phyloP scores from a whole-genome alignment of 1,140 invertebrate species.

The Parapsyche elsis region DNA sequence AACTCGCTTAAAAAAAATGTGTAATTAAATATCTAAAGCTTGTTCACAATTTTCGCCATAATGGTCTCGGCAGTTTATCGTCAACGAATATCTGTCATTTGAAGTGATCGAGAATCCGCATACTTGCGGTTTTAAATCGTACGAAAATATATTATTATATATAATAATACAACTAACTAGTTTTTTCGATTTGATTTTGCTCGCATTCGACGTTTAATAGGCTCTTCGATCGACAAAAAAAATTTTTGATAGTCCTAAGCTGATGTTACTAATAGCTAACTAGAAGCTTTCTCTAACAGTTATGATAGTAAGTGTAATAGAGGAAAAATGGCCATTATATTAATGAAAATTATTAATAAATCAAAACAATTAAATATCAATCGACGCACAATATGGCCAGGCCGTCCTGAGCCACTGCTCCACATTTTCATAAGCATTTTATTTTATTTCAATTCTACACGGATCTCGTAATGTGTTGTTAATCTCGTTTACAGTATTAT shows the following conservation, averaged over 20 bases:
- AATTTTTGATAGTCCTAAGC: constrained; percentile 36
- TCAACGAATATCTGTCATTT: too few relatives aligned
- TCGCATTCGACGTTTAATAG: not conserved
- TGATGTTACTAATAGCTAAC: constrained; percentile 35
- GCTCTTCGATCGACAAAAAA: not conserved
- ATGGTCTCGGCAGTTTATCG: too few relatives aligned
- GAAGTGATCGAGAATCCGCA: not conserved
- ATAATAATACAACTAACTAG: too few relatives aligned
- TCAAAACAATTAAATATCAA: constrained; percentile 27
- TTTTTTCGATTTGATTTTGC: not conserved
- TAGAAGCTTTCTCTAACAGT: constrained; percentile 44
- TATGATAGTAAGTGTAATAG: constrained; percentile 45
- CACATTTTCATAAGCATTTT: not conserved
- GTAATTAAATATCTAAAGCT: too few relatives aligned
- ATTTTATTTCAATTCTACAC: not conserved
- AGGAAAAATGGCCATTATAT: constrained; percentile 36
- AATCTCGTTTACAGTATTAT: constrained; percentile 25
- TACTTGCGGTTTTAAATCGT: too few relatives aligned
- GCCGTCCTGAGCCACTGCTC: constrained; percentile 26
- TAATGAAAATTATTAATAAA: constrained; percentile 17
- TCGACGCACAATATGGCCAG: constrained; percentile 42
- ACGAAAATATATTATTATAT: too few relatives aligned
- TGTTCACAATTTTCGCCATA: too few relatives aligned
- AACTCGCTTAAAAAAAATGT: not conserved
- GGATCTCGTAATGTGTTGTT: constrained; percentile 21